Conservation (phyloP, 2,888 invertebrate species). For the Drosophila formosana region DNA sequence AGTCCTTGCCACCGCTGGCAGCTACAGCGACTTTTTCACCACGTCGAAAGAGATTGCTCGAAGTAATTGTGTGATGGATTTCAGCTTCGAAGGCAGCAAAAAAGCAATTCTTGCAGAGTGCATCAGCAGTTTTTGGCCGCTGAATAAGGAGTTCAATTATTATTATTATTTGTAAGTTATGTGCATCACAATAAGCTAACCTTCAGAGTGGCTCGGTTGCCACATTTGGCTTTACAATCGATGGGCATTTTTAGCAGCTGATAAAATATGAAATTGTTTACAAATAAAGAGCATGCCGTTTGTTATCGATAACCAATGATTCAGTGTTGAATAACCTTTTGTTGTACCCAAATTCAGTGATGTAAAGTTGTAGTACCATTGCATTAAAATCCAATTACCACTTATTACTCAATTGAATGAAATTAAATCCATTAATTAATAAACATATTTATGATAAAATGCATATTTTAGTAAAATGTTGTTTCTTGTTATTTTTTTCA, state of each 20-base stretch:
- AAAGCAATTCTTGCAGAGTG: slow-evolving; percentile 97
- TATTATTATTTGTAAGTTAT: neutral
- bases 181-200: slow-evolving; percentile 84
- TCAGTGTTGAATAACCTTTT: slow-evolving; percentile 22
- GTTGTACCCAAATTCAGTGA: neutral
- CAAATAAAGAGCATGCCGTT: slow-evolving; percentile 42
- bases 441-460: neutral
- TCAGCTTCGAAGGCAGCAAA: slow-evolving; percentile 97
- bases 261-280: slow-evolving; percentile 33
- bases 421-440: neutral
- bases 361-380: neutral
- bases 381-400: neutral
- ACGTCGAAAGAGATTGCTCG: slow-evolving; percentile 91
- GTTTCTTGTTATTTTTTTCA: neutral
- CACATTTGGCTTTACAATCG: slow-evolving; percentile 90
- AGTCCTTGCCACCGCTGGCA: slow-evolving; percentile 98
- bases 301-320: slow-evolving; percentile 32
- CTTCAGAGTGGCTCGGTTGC: slow-evolving; percentile 91
- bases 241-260: slow-evolving; percentile 87
- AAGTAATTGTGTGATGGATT: slow-evolving; percentile 95
- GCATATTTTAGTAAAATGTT: neutral
- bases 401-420: neutral
- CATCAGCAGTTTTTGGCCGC: slow-evolving; percentile 95
- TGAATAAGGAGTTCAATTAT: slow-evolving; percentile 1
- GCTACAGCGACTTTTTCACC: slow-evolving; percentile 96